Evolutionary conservation across 2,888 invertebrate species (phyloP), one percentile per base, ranked within the genome.

Genomic region (Phengaris alcon): DNA sequence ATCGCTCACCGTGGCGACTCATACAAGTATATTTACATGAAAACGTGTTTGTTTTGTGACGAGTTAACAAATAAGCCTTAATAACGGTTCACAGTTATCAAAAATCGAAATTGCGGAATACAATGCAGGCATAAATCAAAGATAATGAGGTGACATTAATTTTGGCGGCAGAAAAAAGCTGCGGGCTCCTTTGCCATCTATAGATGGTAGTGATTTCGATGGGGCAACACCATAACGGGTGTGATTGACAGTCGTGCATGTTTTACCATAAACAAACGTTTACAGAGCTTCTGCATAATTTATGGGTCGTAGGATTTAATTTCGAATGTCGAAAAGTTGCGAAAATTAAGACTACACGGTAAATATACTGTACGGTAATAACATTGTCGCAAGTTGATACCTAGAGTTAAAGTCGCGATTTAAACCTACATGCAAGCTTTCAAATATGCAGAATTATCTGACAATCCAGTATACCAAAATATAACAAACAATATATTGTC

Each of bases 201-300:
- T 85, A 88, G 84, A 89, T 80, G 88, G 88, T 79, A 76, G 80
- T 79, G 86, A 86, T 88, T 89, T 89, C 89, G 88, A 87, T 84
- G 84, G 82, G 77, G 83, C 84, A 83, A 83, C 82, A 81, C 87
- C 87, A 85, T 87, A 89, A 87, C 84, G 86, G 83, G 87, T 86
- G 86, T 90, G 90, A 90, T 89, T 90, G 90, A 89, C 90, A 87
- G 87, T 76, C 81, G 79, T 82, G 82, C 82, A 82, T 83, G 83
- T 85, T 84, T 87, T 85, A 86, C 84, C 85, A 86, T 86, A 87
- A 86, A 85, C 85, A 86, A 85, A 85, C 81, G 80, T 81, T 84
- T 82, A 82, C 81, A 84, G 82, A 79, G 80, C 76, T 79, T 77
- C 73, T 77, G 64, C 73, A 77, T 77, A 78, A 80, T 78, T 78